phyloP scores from a whole-genome alignment of 2,888 invertebrate genomes.

The Nemapogon koenigi region DNA sequence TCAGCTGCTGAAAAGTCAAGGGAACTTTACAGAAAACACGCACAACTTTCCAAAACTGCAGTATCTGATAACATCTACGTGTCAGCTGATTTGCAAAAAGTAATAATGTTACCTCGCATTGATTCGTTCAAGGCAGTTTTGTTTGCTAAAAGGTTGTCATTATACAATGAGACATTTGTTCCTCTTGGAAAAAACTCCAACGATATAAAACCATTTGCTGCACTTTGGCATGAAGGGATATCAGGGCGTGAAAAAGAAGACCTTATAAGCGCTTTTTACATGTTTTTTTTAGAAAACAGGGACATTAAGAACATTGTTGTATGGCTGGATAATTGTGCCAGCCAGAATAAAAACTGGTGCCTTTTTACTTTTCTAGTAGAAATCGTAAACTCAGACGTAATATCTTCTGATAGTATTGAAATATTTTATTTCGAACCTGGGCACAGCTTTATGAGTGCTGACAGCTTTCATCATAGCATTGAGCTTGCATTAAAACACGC shows the following conservation, averaged over 20 bases:
- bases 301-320: neutral
- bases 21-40: slow-evolving; percentile 12
- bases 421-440: neutral
- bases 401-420: neutral
- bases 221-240: neutral
- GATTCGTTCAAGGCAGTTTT: neutral
- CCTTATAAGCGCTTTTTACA: neutral
- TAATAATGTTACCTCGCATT: neutral
- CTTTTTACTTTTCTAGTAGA: neutral
- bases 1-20: slow-evolving; percentile 10
- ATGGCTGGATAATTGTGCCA: neutral
- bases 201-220: neutral
- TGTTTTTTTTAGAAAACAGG: neutral
- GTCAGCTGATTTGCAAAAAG: neutral
- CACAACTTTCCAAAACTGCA: neutral
- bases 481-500: neutral
- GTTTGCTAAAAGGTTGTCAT: neutral
- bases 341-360: neutral
- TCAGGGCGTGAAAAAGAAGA: neutral
- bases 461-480: neutral
- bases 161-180: neutral
- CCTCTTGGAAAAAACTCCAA: neutral
- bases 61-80: neutral
- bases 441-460: neutral
- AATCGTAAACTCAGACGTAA: neutral